phyloP scores from a whole-genome alignment of 2,888 invertebrate genomes.

The Athalia circularis region DNA sequence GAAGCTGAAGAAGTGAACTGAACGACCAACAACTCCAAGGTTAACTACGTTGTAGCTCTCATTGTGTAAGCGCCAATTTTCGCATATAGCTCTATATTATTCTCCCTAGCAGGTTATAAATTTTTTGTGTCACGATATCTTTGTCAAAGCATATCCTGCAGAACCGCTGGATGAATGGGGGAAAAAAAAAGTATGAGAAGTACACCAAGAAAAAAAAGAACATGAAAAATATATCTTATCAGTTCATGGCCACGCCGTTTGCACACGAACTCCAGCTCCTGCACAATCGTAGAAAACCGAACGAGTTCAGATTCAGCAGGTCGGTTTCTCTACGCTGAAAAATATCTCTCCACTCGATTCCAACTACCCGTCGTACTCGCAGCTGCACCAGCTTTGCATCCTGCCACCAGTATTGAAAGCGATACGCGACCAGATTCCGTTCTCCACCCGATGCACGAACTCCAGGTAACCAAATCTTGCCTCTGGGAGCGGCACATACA shows the following conservation, averaged over 20 bases:
- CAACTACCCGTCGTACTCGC: background rate
- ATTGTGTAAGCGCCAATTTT: constrained; percentile 22
- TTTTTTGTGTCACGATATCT: background rate
- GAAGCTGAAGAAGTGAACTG: constrained; percentile 10
- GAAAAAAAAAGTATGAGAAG: no score
- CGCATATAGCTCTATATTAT: background rate
- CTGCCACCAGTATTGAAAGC: constrained; percentile 1
- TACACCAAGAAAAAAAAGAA: background rate
- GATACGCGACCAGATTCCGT: constrained; percentile 4
- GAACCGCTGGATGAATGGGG: no score
- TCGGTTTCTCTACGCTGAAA: background rate
- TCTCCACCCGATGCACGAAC: background rate
- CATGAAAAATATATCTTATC: constrained; percentile 3
- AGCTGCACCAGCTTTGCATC: background rate
- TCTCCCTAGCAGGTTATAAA: background rate
- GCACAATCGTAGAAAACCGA: no score
- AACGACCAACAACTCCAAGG: constrained; percentile 20
- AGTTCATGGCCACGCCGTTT: background rate
- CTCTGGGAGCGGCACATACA: background rate
- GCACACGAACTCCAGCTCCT: constrained; percentile 4
- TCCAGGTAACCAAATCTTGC: constrained; percentile 7
- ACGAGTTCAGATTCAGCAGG: no score
- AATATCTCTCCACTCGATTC: constrained; percentile 7
- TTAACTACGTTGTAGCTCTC: constrained; percentile 33
- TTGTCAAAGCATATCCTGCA: no score